These are phyloP conservation scores for Danio aesculapii DNA, from an alignment of 2,797 vertebrate species.

Conservation along the genomic window DNA sequence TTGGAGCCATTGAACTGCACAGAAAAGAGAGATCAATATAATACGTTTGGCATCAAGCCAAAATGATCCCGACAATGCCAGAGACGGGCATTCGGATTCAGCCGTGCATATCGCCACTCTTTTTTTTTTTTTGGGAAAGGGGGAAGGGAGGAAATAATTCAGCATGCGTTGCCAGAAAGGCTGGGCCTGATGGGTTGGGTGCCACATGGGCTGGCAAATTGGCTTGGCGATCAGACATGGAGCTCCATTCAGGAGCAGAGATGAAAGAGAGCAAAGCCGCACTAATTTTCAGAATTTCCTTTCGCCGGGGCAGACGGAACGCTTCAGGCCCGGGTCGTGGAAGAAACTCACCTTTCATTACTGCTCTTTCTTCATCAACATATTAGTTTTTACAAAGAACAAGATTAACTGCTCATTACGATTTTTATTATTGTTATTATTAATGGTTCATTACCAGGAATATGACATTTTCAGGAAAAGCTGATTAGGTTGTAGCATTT, in stretches of 20 bases:
- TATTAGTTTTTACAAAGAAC: neutral
- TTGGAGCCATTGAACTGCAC: conserved; percentile 80
- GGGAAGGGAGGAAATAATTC: conserved; percentile 74
- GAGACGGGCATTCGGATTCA: conserved; percentile 83
- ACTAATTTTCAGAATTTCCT: conserved; percentile 70
- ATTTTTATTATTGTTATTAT: neutral
- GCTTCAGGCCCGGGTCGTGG: conserved; percentile 8
- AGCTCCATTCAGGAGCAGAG: conserved; percentile 81
- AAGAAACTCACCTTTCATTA: conserved; percentile 40
- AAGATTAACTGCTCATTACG: conserved; percentile 11
- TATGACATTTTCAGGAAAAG: conserved; percentile 10
- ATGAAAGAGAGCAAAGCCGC: conserved; percentile 68
- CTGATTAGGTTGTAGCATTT: neutral
- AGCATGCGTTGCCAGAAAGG: conserved; percentile 81
- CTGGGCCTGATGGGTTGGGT: conserved; percentile 83
- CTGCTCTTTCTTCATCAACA: conserved; percentile 8
- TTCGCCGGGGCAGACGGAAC: conserved; percentile 44
- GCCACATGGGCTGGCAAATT: conserved; percentile 85
- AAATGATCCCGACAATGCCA: conserved; percentile 79
- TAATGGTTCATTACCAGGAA: conserved; percentile 6
- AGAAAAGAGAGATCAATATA: conserved; percentile 87
- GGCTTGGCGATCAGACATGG: conserved; percentile 83
- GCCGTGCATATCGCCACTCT: conserved; percentile 77
- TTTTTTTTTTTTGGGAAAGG: conserved; percentile 52
- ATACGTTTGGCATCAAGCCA: conserved; percentile 83